Evolutionary conservation across 2,888 invertebrate genomes (phyloP), one percentile per base, ranked within the genome.

Genomic region (Rhimphoctona megacephalus): DNA sequence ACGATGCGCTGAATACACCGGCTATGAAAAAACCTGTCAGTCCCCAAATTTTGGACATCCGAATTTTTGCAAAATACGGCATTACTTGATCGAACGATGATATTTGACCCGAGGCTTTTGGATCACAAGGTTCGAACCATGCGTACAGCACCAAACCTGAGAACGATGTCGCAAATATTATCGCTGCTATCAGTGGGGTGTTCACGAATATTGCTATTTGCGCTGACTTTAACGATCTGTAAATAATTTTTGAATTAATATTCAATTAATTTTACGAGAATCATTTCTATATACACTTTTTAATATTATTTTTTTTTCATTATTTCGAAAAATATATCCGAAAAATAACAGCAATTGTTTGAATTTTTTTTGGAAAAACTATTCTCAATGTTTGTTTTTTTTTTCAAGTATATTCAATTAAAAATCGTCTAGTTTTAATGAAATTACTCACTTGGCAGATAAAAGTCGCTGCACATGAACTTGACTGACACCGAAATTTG

Each of bases 1-100:
- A 95, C 1, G 98, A 97, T 0, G 98, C 99, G 90, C 98, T 98
- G 94, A 99, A 98, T 82, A 99, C 97, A 0, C 98, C 96, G 4
- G 94, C 91, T n/a, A 94, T 90, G 86, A 94, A 94, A 19, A 94
- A 89, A 0, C 94, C 94, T 3, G 92, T 88, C 22, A 94, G 81
- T 0, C 94, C 94, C 0, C 94, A 94, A 39, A 92, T 90, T 7
- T 87, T 87, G 1, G 93, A 88, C 91, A 94, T 96, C 0, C 96
- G 96, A 81, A 97, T 96, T 17, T 97, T 96, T n/a, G 97, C 97
- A 93, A 97, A 97, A 88, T 96, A 96, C 0, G 97, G 97, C 97
- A 97, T 97, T 74, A 97, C 92, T 86, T 94, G 97, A 93, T 98
- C 98, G 79, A 96, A 93, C n/a, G 96, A 96, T 19, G 93, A 92